Evolutionary conservation across 2,888 invertebrate genomes (phyloP).

Genomic region (Peribatodes rhomboidaria): DNA sequence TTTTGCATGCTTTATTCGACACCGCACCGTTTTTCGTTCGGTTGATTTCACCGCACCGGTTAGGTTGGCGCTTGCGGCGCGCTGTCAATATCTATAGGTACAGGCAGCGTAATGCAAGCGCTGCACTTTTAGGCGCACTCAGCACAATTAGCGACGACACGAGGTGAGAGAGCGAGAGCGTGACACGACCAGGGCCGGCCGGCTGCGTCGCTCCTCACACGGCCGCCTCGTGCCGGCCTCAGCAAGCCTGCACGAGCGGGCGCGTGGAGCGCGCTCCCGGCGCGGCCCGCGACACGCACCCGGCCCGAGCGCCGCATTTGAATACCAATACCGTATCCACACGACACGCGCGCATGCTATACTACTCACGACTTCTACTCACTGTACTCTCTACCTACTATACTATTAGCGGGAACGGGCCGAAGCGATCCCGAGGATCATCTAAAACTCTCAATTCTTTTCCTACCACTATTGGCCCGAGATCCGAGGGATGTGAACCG

Average conservation of each 20-base stretch:
- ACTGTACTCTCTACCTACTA: constrained; percentile 78
- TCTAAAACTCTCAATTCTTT: constrained; percentile 58
- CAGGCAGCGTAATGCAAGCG: constrained; percentile 67
- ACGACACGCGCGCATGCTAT: constrained; percentile 84
- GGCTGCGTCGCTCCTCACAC: constrained; percentile 31
- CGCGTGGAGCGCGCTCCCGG: constrained; percentile 48
- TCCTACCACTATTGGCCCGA: constrained; percentile 62
- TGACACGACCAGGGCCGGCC: constrained; percentile 59
- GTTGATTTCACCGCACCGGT: constrained; percentile 84
- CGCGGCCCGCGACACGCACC: constrained; percentile 71
- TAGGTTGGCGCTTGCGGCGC: constrained; percentile 75
- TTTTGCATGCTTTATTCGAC: constrained; percentile 86
- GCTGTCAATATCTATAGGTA: constrained; percentile 45
- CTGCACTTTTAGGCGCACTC: constrained; percentile 84
- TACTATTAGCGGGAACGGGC: constrained; percentile 83
- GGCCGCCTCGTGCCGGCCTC: not conserved
- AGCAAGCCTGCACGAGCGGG: not conserved
- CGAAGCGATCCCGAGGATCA: constrained; percentile 81
- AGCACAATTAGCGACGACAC: constrained; percentile 83
- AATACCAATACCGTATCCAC: constrained; percentile 89
- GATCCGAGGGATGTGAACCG: constrained; percentile 77
- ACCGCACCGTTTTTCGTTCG: constrained; percentile 85
- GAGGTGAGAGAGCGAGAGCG: constrained; percentile 86
- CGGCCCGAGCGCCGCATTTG: constrained; percentile 89
- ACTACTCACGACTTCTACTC: constrained; percentile 84